Evolutionary conservation across 2,888 invertebrate genomes (phyloP).

Genomic region (Oscheius myriophilus): DNA sequence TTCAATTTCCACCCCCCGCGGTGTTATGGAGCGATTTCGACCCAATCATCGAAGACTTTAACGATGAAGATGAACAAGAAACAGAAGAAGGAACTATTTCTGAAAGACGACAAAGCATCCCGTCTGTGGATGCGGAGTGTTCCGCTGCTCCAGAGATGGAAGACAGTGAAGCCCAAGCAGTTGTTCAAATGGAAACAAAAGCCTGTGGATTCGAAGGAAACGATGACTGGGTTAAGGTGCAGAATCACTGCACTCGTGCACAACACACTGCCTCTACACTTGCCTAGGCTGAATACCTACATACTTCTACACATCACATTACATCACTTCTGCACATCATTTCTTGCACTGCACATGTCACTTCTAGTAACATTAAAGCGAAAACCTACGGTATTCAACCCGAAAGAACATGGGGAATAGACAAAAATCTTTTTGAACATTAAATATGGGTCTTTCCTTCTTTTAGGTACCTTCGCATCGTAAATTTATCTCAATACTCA

Average conservation of each 20-base stretch:
- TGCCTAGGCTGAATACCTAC: not conserved
- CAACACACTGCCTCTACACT: constrained; percentile 10
- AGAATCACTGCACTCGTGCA: not conserved
- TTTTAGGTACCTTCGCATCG: too few relatives aligned
- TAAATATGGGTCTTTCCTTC: too few relatives aligned
- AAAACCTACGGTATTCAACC: not conserved
- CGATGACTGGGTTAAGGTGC: constrained; percentile 53
- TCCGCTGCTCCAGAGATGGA: constrained; percentile 29
- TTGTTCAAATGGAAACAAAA: constrained; percentile 8
- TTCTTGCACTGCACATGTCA: not conserved
- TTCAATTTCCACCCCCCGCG: not conserved
- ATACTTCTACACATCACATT: not conserved
- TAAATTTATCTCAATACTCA: too few relatives aligned
- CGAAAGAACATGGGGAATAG: not conserved
- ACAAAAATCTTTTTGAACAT: too few relatives aligned
- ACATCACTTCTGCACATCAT: not conserved
- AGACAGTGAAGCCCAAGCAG: constrained; percentile 36
- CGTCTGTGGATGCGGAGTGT: constrained; percentile 9
- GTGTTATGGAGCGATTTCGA: constrained; percentile 25
- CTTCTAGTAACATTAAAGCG: constrained; percentile 1
- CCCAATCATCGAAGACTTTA: constrained; percentile 11
- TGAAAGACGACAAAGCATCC: not conserved
- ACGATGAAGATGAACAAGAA: constrained; percentile 11
- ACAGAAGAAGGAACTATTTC: constrained; percentile 12
- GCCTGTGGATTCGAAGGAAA: constrained; percentile 31